These are phyloP conservation scores for Gopherus evgoodei DNA, from an alignment of 2,113 vertebrate genomes.

Conservation along the genomic window DNA sequence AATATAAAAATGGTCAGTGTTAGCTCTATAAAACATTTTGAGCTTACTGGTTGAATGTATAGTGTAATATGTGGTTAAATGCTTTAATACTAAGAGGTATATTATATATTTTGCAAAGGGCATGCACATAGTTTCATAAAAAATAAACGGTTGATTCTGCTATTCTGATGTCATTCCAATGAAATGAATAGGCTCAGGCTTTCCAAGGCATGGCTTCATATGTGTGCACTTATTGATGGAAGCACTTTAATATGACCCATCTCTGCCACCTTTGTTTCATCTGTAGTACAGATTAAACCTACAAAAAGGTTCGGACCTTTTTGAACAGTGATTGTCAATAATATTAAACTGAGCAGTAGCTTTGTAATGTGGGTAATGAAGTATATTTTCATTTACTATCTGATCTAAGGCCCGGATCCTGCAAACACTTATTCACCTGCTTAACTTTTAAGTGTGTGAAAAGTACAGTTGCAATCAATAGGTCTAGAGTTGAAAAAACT, in stretches of 20 bases:
- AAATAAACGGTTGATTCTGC: rapidly evolving
- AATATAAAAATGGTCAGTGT: neutral
- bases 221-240: neutral
- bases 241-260: neutral
- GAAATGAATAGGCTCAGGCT: neutral
- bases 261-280: neutral
- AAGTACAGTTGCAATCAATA: neutral
- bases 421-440: neutral
- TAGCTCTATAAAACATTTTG: neutral
- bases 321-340: neutral
- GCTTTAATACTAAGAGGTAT: neutral
- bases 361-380: neutral
- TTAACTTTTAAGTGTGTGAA: neutral
- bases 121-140: neutral
- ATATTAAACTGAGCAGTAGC: rapidly evolving
- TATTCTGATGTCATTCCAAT: rapidly evolving
- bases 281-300: neutral
- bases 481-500: neutral
- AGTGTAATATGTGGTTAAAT: rapidly evolving
- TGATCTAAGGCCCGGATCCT: neutral
- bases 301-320: neutral
- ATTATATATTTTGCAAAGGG: neutral
- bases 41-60: neutral
- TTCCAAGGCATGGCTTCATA: neutral
- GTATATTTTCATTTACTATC: neutral